Base-by-base conservation (phyloP, 1,140 invertebrate species). In the Myzus persicae region DNA sequence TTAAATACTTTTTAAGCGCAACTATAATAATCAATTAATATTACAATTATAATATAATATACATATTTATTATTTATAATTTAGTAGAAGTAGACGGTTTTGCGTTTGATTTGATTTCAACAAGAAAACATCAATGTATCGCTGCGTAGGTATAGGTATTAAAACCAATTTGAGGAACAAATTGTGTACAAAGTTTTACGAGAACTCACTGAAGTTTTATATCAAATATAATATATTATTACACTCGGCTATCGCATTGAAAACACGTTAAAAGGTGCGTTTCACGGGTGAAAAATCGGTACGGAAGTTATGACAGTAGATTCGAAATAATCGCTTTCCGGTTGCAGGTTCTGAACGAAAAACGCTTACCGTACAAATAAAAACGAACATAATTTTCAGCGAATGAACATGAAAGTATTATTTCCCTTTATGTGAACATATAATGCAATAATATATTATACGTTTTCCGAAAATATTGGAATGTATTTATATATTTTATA, bases 241-340 rank as follows among this genome's bases (percentile, higher is more conserved):
- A 42, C 40, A 84, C 82, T 40, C 38, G 22, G 22, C 22, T 40
- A 84, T 84, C 82, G 38, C 81, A 24, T 82, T 26, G 22, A 82
- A 82, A 82, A 84, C 82, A 40, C 82, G 38, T 84, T 40, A 26
- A 84, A n/a, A 84, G 26, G 38, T 40, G 82, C 24, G 11, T 44
- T 87, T 87, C 31, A 87, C 26, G 84, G 42, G 40, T 87, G 40
- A 87, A 87, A 87, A 87, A 87, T 31, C 40, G 40, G 40, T 42
- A 42, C 84, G 42, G 40, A 87, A 87, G 26, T 44, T 44, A 87
- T 44, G 40, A 87, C 84, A 31, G 84, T 44, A 87, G 40, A 87
- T 87, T 87, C 42, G 14, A 87, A 87, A 87, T 85, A 85, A 42
- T 85, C 82, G 38, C 26, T 42, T 87, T 87, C 84, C 31, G 42